Evolutionary conservation across 2,113 vertebrate genomes (phyloP).

Genomic region (Anguilla japonica): DNA sequence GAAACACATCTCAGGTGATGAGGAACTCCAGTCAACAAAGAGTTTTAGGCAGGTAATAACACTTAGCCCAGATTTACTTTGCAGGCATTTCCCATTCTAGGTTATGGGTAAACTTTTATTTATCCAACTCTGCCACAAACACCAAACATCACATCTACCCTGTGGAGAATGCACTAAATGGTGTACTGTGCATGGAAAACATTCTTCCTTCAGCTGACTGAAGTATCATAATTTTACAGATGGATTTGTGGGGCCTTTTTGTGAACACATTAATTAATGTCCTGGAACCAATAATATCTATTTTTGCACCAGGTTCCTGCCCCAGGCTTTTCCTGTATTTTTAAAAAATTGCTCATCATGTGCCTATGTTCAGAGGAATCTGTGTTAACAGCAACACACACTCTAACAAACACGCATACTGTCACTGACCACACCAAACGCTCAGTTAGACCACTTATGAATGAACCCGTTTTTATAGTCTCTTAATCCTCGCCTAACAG

Average conservation of each 20-base stretch:
- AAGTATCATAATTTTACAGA: background rate
- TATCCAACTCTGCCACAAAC: too few relatives aligned
- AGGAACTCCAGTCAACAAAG: too few relatives aligned
- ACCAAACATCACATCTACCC: background rate
- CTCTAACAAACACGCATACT: slow-evolving; percentile 82
- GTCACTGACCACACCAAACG: slow-evolving; percentile 87
- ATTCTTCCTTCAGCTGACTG: background rate
- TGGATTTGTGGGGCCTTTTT: background rate
- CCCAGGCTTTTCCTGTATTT: slow-evolving; percentile 75
- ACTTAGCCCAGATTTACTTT: too few relatives aligned
- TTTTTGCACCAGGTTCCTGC: slow-evolving; percentile 64
- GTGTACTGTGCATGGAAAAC: background rate
- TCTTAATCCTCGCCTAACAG: slow-evolving; percentile 82
- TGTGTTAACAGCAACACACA: slow-evolving; percentile 75
- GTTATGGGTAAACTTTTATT: too few relatives aligned
- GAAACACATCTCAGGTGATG: too few relatives aligned
- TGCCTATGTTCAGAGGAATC: slow-evolving; percentile 83
- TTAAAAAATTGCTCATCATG: slow-evolving; percentile 82
- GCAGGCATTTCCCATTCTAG: too few relatives aligned
- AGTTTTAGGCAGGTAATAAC: too few relatives aligned
- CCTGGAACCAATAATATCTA: slow-evolving; percentile 53
- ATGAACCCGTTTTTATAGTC: background rate
- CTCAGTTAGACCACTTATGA: slow-evolving; percentile 86
- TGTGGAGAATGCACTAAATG: background rate
- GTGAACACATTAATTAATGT: background rate